Evolutionary conservation across 2,888 invertebrate genomes (phyloP), one percentile per base, ranked within the genome.

Genomic region (Lepidochrysops patricia): DNA sequence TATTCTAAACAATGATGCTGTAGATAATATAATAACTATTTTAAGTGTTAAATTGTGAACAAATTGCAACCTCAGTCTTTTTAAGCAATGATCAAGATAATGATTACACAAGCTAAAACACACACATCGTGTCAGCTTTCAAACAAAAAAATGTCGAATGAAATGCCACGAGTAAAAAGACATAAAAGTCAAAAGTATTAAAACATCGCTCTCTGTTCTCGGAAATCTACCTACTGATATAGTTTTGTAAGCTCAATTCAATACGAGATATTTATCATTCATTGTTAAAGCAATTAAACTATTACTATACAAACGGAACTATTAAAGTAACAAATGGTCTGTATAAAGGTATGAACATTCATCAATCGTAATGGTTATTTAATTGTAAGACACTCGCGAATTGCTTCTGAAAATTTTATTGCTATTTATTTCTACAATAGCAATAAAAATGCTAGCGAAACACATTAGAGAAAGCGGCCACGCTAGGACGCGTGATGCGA

Each of bases 371-470:
- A 43, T 43, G 15, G 43, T 43, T 43, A 23, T 43, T 43, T 43
- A 43, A 19, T 43, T 43, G 43, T 23, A 50, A 50, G 50, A 26
- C 50, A n/a, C 50, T 26, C 50, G 15, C 26, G 26, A 50, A 50
- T 50, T 50, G 50, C 26, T 13, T 4, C 50, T 26, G 26, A 26
- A 26, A 50, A 26, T 49, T 57, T 50, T 50, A 34, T 32, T 58
- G 58, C 56, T 79, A 81, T 82, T 84, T 84, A 82, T 80, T 74
- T 75, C 68, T 68, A 67, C 73, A 75, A 77, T 73, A 72, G 76
- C 77, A 72, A 82, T 82, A 82, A 83, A 84, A 82, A 78, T 80
- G 79, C 80, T 78, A 67, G 71, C 68, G 79, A 80, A 78, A 80
- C 75, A 80, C 80, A 81, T 83, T 83, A 81, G 75, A 63, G 77